Conservation (phyloP, 2,888 invertebrate genomes). For the Argyresthia goedartella region DNA sequence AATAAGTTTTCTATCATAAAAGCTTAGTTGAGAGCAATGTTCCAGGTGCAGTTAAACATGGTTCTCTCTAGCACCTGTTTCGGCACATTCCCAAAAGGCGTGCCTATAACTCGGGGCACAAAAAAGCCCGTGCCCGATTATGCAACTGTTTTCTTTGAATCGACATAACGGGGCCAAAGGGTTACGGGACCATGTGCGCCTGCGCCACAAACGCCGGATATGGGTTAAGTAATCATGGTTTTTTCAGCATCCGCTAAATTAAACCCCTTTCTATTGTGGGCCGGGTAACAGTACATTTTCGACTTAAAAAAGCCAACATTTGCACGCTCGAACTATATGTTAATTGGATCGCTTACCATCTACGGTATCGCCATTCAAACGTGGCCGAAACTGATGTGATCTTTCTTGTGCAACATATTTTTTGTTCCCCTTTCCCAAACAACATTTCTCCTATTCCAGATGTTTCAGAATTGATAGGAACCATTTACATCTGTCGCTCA, state of each 20-base stretch:
- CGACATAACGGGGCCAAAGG: constrained; percentile 65
- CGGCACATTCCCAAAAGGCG: constrained; percentile 28
- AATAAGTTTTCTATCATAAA: no score
- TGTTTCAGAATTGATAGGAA: not conserved
- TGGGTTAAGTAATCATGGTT: constrained; percentile 66
- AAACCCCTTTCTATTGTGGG: constrained; percentile 52
- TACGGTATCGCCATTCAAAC: constrained; percentile 21
- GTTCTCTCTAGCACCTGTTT: constrained; percentile 30
- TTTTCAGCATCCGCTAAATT: constrained; percentile 48
- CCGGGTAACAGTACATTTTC: constrained; percentile 41
- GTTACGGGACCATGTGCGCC: constrained; percentile 58
- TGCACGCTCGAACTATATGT: constrained; percentile 44
- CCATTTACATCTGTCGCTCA: not conserved
- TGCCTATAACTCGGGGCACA: constrained; percentile 8
- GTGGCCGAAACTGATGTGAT: constrained; percentile 20
- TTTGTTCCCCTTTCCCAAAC: not conserved
- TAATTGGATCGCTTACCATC: constrained; percentile 45
- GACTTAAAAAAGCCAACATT: constrained; percentile 37
- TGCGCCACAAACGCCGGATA: constrained; percentile 48
- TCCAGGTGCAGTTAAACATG: not conserved
- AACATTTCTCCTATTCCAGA: not conserved
- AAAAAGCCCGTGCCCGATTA: constrained; percentile 34
- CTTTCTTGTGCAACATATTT: constrained; percentile 25
- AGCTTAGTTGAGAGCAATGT: no score
- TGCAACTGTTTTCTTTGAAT: constrained; percentile 55